phyloP scores from a whole-genome alignment of 1,140 invertebrate species.

The Panagrolaimus sp. region DNA sequence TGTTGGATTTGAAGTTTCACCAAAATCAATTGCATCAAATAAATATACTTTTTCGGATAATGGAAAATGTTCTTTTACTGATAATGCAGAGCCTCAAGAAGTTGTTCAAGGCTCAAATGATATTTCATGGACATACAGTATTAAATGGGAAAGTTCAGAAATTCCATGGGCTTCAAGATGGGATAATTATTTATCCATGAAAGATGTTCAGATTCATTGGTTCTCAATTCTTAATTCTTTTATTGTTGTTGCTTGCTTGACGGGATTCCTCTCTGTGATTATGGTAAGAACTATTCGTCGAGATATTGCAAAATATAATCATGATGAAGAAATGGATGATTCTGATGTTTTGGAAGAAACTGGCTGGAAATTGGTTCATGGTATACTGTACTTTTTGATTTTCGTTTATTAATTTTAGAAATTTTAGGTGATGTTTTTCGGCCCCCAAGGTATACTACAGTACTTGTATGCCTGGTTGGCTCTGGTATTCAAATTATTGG shows the following conservation, averaged over 20 bases:
- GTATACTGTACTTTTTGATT: too few species aligned
- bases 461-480: constrained; percentile 86
- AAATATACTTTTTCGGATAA: constrained; percentile 28
- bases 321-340: constrained; percentile 69
- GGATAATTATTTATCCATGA: constrained; percentile 92
- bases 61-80: constrained; percentile 25
- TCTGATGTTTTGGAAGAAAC: constrained; percentile 91
- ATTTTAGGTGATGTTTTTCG: constrained; percentile 90
- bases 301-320: constrained; percentile 75
- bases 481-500: constrained; percentile 92
- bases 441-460: constrained; percentile 68
- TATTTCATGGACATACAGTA: constrained; percentile 83
- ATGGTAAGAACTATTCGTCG: constrained; percentile 77
- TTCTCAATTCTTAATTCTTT: constrained; percentile 99
- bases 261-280: constrained; percentile 91
- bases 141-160: constrained; percentile 81
- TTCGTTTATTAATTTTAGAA: too few species aligned
- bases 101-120: constrained; percentile 64
- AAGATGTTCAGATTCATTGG: constrained; percentile 97
- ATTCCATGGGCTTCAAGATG: constrained; percentile 84
- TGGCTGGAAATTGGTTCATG: constrained; percentile 95
- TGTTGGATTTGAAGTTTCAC: constrained; percentile 90
- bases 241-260: constrained; percentile 89
- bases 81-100: constrained; percentile 61
- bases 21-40: constrained; percentile 63